Evolutionary conservation across 2,797 vertebrate species (phyloP).

Genomic region (Zenarchopterus dispar): DNA sequence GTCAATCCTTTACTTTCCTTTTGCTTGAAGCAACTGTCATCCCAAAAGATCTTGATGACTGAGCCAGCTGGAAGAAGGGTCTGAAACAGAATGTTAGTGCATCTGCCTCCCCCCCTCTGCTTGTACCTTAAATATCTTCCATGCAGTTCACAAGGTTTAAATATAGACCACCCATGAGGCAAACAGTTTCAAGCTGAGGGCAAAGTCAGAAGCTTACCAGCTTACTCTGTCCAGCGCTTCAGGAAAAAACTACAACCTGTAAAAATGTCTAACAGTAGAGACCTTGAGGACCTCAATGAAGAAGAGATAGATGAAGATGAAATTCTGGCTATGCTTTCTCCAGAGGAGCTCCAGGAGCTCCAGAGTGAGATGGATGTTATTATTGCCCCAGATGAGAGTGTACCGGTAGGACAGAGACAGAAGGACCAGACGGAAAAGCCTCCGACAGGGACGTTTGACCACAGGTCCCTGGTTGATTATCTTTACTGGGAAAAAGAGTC

Average conservation of each 20-base stretch:
- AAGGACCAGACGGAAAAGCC: conserved; percentile 93
- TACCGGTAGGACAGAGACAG: conserved; percentile 95
- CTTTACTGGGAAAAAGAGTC: conserved; percentile 97
- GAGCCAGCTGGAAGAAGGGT: conserved; percentile 77
- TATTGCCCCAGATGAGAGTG: conserved; percentile 91
- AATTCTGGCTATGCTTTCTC: conserved; percentile 93
- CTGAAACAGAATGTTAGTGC: conserved; percentile 78
- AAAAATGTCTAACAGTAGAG: conserved; percentile 74
- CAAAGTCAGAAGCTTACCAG: conserved; percentile 51
- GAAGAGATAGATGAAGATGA: conserved; percentile 95
- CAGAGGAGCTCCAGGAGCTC: conserved; percentile 92
- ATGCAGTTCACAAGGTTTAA: conserved; percentile 76
- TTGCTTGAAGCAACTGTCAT: conserved; percentile 74
- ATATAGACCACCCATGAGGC: conserved; percentile 76
- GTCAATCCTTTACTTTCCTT: conserved; percentile 67
- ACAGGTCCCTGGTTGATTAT: conserved; percentile 93
- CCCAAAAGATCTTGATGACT: conserved; percentile 70
- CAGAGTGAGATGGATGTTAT: conserved; percentile 95
- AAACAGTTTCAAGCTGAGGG: conserved; percentile 43
- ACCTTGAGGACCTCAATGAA: conserved; percentile 75
- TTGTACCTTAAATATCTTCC: conserved; percentile 85
- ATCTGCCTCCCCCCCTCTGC: conserved; percentile 55
- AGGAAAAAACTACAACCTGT: conserved; percentile 12
- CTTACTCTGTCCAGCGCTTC: conserved; percentile 37
- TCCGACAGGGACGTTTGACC: conserved; percentile 92